These are phyloP conservation scores for Ormyrus thymus DNA, from an alignment of 2,888 invertebrate genomes.

Conservation along the genomic window DNA sequence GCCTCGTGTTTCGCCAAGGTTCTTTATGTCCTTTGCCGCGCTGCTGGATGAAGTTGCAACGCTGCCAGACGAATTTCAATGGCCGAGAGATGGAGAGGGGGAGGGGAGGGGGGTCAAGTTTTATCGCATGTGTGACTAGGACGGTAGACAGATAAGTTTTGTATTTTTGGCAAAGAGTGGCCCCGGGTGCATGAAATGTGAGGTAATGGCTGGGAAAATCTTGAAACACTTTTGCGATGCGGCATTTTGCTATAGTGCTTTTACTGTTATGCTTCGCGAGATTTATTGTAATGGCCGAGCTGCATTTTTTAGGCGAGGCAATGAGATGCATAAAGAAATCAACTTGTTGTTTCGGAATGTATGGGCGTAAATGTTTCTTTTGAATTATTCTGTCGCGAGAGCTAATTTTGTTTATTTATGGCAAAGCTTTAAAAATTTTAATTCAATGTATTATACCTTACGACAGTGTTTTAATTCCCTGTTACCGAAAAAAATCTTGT, in stretches of 20 bases:
- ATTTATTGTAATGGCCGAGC: no score
- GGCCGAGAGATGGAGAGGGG: not conserved
- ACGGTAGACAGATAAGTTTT: constrained; percentile 18
- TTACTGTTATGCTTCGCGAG: not conserved
- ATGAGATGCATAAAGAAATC: no score
- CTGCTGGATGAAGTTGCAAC: constrained; percentile 1
- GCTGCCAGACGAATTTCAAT: constrained; percentile 39
- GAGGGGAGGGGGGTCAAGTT: not conserved
- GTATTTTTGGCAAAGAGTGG: constrained; percentile 30
- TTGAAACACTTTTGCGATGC: not conserved
- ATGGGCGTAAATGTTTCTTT: no score
- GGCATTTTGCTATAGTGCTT: constrained; percentile 14
- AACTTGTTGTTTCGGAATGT: no score
- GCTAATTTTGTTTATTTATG: no score
- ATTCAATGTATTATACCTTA: no score
- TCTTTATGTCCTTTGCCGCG: not conserved
- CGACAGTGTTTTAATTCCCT: no score
- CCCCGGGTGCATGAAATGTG: not conserved
- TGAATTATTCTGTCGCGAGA: no score
- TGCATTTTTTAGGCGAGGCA: no score
- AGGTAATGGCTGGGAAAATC: constrained; percentile 16
- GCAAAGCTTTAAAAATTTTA: no score
- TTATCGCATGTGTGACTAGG: constrained; percentile 8
- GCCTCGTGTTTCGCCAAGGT: no score
- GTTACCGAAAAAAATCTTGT: no score